These are phyloP conservation scores for Aphaenogaster floridana DNA, from an alignment of 1,140 invertebrate genomes.

Conservation along the genomic window DNA sequence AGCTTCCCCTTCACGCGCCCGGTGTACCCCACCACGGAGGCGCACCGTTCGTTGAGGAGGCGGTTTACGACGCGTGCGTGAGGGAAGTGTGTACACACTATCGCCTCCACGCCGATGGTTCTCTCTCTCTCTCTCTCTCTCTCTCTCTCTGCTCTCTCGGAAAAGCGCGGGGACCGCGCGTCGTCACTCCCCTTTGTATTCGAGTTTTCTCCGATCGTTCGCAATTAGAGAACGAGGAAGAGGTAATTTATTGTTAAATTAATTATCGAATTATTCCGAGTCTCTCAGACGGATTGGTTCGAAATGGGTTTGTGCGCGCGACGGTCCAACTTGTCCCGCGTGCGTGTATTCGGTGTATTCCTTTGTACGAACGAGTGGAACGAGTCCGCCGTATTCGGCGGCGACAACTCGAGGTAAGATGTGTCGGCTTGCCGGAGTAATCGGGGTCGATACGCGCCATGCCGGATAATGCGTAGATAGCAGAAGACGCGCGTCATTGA, in stretches of 20 bases:
- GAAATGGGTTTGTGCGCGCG: not conserved
- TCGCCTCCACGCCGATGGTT: constrained; percentile 20
- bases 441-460: constrained; percentile 51
- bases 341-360: not conserved
- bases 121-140: not conserved
- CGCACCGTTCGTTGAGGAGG: constrained; percentile 36
- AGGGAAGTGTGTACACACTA: constrained; percentile 36
- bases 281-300: not conserved
- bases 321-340: not conserved
- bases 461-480: constrained; percentile 51
- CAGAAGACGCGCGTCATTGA: constrained; percentile 62
- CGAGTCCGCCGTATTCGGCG: not conserved
- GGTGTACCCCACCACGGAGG: constrained; percentile 43
- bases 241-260: constrained; percentile 6
- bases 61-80: constrained; percentile 59
- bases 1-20: constrained; percentile 60
- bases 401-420: not conserved
- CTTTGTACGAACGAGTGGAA: not conserved
- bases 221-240: not conserved
- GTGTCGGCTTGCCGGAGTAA: constrained; percentile 2
- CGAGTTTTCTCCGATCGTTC: constrained; percentile 8
- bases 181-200: not conserved
- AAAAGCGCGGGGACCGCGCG: constrained; percentile 29
- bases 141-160: not conserved
- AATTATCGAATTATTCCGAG: constrained; percentile 2